These are phyloP conservation scores for Meleagris gallopavo DNA, from an alignment of 2,113 vertebrate genomes.

Conservation along the genomic window DNA sequence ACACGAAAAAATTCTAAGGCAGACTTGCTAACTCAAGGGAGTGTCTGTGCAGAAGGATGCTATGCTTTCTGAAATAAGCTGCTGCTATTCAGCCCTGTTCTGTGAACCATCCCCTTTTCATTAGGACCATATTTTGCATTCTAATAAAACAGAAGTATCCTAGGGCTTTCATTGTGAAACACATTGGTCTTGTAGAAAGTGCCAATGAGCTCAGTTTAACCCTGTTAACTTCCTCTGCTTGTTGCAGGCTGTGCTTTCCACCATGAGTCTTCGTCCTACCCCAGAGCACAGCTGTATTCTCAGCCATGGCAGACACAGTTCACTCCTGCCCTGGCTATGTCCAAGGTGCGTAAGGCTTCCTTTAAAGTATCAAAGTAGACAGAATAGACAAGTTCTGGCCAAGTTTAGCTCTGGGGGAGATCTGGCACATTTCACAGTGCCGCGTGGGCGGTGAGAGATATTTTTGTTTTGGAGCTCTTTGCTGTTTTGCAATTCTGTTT, in stretches of 20 bases:
- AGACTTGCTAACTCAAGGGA: neutral
- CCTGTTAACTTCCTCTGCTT: neutral
- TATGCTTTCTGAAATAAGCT: neutral
- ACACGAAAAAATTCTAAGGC: neutral
- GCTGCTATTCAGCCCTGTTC: neutral
- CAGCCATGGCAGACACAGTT: neutral
- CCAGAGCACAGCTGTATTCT: neutral
- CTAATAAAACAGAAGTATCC: neutral
- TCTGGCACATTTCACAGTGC: neutral
- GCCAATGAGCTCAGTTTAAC: neutral
- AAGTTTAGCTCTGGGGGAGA: neutral
- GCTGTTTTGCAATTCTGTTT: slow-evolving; percentile 34
- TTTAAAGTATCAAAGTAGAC: neutral
- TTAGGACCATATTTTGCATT: neutral
- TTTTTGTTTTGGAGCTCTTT: slow-evolving; percentile 3
- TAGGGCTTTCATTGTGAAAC: neutral
- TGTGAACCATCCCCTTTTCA: neutral
- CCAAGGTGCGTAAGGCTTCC: neutral
- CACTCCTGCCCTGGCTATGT: neutral
- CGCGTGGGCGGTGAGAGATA: neutral
- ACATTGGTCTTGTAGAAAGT: neutral
- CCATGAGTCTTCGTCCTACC: neutral
- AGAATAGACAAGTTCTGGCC: neutral
- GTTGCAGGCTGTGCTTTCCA: neutral
- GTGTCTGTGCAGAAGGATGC: neutral